Evolutionary conservation across 2,888 invertebrate species (phyloP), one percentile per base, ranked within the genome.

Genomic region (Rotaria magnacalcarata): DNA sequence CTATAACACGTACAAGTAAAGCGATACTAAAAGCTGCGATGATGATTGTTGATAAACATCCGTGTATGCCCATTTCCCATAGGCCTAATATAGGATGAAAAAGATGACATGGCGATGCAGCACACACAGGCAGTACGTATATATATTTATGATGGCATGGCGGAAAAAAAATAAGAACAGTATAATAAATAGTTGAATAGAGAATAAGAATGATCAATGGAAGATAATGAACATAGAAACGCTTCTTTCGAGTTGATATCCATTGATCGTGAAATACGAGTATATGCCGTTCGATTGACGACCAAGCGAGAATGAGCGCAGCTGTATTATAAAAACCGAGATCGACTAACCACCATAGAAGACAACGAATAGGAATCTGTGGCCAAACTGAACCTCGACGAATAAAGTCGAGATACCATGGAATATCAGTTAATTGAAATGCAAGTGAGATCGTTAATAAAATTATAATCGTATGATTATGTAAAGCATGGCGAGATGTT

Each of bases 181-280:
- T 41, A 47, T 47, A 80, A 47, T 80, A 80, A 80, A 21, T 47
- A 21, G 14, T 47, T 21, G 43, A 80, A 80, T 80, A 80, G 5
- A 80, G 21, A 43, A 43, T 21, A 43, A 80, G 41, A 21, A 47
- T 4, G 2, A 24, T 8, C 47, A 80, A 24, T 24, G 75, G 75
- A 41, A 80, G 75, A 80, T 80, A 80, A 80, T 80, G 75, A 80
- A 80, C 75, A 47, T 34, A 80, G 24, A 80, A 24, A 24, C 75
- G 41, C 24, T 41, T 80, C 7, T 80, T 43, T 47, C n/a, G 7
- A 4, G 75, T 80, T 80, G 75, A 80, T 43, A 47, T 47, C 47
- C 75, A 80, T 75, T 19, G 75, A 80, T 80, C 47, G 24, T 80
- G 47, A 80, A 80, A 80, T 4, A 80, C 75, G 24, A 80, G 75